Base-by-base conservation (phyloP, 2,888 invertebrate species). In the Luperina nickerlii region DNA sequence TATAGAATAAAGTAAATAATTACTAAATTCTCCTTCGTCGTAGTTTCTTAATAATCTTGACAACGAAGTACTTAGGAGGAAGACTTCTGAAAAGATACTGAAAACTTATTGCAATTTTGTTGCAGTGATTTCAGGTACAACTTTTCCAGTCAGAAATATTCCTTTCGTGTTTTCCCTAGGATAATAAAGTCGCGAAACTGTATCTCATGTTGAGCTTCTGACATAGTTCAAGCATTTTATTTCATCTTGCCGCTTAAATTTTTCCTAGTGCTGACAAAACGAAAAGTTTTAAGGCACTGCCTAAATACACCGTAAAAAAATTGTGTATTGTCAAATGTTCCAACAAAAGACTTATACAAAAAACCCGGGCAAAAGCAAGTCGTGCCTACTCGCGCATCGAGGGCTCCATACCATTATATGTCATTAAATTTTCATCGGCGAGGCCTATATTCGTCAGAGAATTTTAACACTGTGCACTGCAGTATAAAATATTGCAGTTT, bases 21-120 rank as follows among this genome's bases (percentile, higher is more conserved):
- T 11, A 38, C 11, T 7, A 45, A 54, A 38, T 9, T 45, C 38
- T 66, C 9, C 48, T 57, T 65, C 18, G 24, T 48, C 13, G 18
- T 24, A 24, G 27, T 73, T 48, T 0, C 63, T 24, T 32, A 57
- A 76, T 45, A 76, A 63, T 76, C 54, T 54, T 65, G 54, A 48
- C 38, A n/a, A 67, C 57, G n/a, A 66, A 78, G 20, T 24, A 27
- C 27, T 24, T 27, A 38, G 27, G 27, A 7, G 13, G n/a, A 38
- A 48, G 2, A 13, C 11, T 65, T 15, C 5, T 13, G 54, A 63
- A 80, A 63, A 15, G 3, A 38, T 20, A 77, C 77, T 77, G 27
- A 32, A 57, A 7, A 62, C 20, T 54, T 32, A 57, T 57, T 81
- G 65, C 54, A 71, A 45, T 20, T 65, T 57, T 38, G 24, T 45